Conservation (phyloP, 1,140 invertebrate genomes). For the Gonatopus flavifemur region DNA sequence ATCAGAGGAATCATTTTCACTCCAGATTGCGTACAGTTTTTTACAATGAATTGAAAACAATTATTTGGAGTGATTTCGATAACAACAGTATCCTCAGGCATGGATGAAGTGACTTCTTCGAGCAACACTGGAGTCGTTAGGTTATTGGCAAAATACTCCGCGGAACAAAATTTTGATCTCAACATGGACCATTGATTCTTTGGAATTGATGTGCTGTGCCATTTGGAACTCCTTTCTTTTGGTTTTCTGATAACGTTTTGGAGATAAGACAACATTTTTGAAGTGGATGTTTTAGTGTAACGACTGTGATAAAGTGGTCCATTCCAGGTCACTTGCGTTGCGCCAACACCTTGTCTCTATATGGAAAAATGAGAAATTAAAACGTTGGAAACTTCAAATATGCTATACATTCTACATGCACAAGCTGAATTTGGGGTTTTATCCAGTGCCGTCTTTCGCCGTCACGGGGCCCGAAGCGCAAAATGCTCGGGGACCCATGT, state of each 20-base stretch:
- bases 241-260: slow-evolving; percentile 68
- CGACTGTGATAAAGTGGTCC: slow-evolving; percentile 70
- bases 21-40: slow-evolving; percentile 56
- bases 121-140: slow-evolving; percentile 78
- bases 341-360: slow-evolving; percentile 65
- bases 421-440: too few relatives aligned
- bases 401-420: too few relatives aligned
- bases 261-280: slow-evolving; percentile 69
- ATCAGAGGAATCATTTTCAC: slow-evolving; percentile 76
- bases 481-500: too few relatives aligned
- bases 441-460: too few relatives aligned
- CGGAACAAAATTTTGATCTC: slow-evolving; percentile 69
- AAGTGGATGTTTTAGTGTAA: slow-evolving; percentile 63
- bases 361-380: too few relatives aligned
- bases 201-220: slow-evolving; percentile 81
- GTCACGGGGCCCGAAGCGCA: too few relatives aligned
- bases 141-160: slow-evolving; percentile 90
- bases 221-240: slow-evolving; percentile 69
- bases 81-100: slow-evolving; percentile 76
- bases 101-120: slow-evolving; percentile 73
- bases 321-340: slow-evolving; percentile 61
- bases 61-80: slow-evolving; percentile 82
- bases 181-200: slow-evolving; percentile 70
- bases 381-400: too few relatives aligned
- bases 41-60: slow-evolving; percentile 64